Evolutionary conservation across 2,888 invertebrate species (phyloP).

Genomic region (Rhagonycha fulva): DNA sequence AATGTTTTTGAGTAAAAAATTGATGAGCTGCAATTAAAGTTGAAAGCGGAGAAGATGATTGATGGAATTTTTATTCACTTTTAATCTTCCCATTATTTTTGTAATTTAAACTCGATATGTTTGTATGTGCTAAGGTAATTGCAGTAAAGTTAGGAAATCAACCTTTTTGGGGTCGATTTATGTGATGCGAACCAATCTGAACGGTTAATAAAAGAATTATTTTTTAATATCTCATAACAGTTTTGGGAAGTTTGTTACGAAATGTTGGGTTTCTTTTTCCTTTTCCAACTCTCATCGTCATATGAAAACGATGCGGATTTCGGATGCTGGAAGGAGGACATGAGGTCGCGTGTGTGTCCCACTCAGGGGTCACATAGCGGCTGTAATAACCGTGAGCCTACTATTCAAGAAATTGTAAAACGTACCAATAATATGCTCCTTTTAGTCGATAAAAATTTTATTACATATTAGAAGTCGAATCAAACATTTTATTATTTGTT

Average conservation of each 20-base stretch:
- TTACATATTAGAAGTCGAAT: background rate
- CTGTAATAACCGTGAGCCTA: conserved; percentile 28
- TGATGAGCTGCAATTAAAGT: background rate
- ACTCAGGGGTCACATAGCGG: conserved; percentile 37
- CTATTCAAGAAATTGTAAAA: conserved; percentile 20
- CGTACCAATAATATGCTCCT: conserved; percentile 19
- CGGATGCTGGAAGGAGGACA: conserved; percentile 34
- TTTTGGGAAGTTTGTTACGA: conserved; percentile 16
- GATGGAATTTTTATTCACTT: background rate
- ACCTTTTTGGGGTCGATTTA: background rate
- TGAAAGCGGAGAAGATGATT: background rate
- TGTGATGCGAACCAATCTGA: background rate
- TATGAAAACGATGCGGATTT: conserved; percentile 5
- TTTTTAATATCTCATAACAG: conserved; percentile 25
- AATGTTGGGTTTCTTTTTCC: conserved; percentile 7
- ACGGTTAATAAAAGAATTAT: conserved; percentile 5
- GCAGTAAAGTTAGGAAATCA: conserved; percentile 10
- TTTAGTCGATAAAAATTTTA: conserved; percentile 19
- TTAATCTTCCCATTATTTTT: background rate
- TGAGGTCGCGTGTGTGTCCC: conserved; percentile 25
- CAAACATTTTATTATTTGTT: background rate
- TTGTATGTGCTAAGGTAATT: background rate
- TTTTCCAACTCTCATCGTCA: conserved; percentile 4
- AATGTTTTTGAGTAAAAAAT: background rate
- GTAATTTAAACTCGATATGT: background rate